Base-by-base conservation (phyloP, 1,140 invertebrate genomes). In the Nebria ingens region DNA sequence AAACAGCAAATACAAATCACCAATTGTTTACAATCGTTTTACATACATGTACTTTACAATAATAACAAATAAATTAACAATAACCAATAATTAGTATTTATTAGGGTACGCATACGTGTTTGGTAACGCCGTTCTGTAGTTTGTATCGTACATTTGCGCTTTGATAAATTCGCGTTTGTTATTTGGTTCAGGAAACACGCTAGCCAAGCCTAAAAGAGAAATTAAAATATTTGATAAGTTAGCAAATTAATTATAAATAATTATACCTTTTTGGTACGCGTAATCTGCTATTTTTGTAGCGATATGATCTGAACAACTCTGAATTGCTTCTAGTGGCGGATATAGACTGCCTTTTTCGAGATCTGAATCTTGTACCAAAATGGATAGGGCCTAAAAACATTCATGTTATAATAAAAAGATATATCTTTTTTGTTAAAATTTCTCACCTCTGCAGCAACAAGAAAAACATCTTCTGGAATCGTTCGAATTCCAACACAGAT, bases 321-420 rank as follows among this genome's bases (percentile, higher is more conserved):
- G 81, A 63, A 99, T 95, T 15, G 84, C 81, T n/a, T 79, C 73
- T 9, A 99, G 75, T 0, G 94, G 92, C 13, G 97, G 97, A 69
- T 98, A 99, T 20, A 99, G 78, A 59, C 91, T 87, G n/a, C 96
- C 96, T 55, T 81, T 81, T 0, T 77, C 78, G 34, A 98, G 75
- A 72, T 98, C 87, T 4, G 79, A 77, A 52, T 91, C 79, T 4
- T 82, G 84, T 0, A 97, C 93, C 56, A 90, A 75, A n/a, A 88
- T 77, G 6, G 93, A 84, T 12, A 98, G 73, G 21, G 85, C 79
- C 79, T 89, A 69, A 19, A 73, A 73, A 21, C 53, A 57, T 54
- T 29, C 25, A 52, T 49, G 55, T 12, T 38, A 21, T 17, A 15
- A 25, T 21, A 51, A 6, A 51, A 52, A 49, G 20, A 54, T 21